Percentiles rank a stretch among this genome's conserved stretches.
phyloP scores from a whole-genome alignment of 2,888 invertebrate genomes.

The Oligia fasciuncula region DNA sequence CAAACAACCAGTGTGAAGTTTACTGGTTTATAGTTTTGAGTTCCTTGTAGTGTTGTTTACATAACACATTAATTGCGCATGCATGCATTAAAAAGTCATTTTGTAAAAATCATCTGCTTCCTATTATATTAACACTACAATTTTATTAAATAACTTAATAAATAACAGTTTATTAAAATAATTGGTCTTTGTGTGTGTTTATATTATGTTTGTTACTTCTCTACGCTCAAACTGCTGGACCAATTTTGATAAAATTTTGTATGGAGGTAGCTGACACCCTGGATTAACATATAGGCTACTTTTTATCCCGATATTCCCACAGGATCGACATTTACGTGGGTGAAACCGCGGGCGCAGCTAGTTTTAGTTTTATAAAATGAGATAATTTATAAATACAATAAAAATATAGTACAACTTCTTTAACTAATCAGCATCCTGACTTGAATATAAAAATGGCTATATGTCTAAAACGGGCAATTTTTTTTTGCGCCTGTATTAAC shows the following conservation, averaged over 20 bases:
- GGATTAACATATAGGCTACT: no score
- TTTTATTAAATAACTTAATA: neutral
- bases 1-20: slow-evolving; percentile 33
- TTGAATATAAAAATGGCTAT: no score
- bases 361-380: neutral
- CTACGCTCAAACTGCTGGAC: no score
- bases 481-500: no score
- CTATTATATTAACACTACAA: neutral
- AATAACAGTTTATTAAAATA: neutral
- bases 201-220: no score
- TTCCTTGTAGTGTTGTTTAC: slow-evolving; percentile 49
- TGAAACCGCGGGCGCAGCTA: no score
- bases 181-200: neutral
- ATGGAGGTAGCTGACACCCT: no score
- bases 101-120: neutral
- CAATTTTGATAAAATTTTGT: no score
- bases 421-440: neutral
- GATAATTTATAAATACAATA: neutral
- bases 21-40: slow-evolving; percentile 25
- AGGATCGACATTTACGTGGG: no score
- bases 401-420: neutral
- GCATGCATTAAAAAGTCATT: slow-evolving; percentile 16
- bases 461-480: no score
- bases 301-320: no score
- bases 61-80: slow-evolving; percentile 25